Base-by-base conservation (phyloP, 2,888 invertebrate genomes). In the Erebia epiphron region DNA sequence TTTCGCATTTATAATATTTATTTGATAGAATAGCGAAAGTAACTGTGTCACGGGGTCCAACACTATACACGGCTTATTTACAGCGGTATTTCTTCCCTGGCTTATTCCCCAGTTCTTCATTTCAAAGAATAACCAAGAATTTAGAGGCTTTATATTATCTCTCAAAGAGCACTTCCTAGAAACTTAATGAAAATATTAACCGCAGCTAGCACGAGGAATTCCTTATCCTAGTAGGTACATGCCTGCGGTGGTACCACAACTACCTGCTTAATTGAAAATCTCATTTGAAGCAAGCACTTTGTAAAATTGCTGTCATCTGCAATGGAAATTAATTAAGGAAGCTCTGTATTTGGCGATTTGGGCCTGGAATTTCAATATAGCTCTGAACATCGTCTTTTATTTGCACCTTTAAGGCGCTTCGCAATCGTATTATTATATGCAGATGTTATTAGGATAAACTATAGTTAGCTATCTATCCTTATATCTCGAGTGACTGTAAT, bases 251-350 rank as follows among this genome's bases (percentile, higher is more conserved):
- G 4, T 26, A 13, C 26, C 18, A 13, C 35, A 35, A 7, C 35
- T 21, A 18, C 43, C 46, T 46, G 61, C 46, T 61, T 61, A 61
- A 61, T 61, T 61, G 61, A 60, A 71, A 67, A 68, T 69, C 69
- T 71, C 43, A 43, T 26, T 65, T 70, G 67, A 70, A 70, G 70
- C 62, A 57, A 41, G 71, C 67, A 71, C 70, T 67, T 63, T 73
- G 71, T 69, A 67, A 73, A 73, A 73, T 65, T 69, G 64, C 63
- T 56, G 58, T 56, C 68, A 56, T 68, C 68, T 68, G 54, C 63
- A 67, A 71, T 67, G 61, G 69, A 71, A 73, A 73, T 69, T 73
- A 71, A 71, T 73, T 73, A 73, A 71, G 67, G 69, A 60, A 67
- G 63, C 64, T 49, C 49, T 72, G 67, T 61, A 64, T 69, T 67